A percentile compares a stretch with the other conserved stretches of the same genome.
These are phyloP conservation scores for Lophotriccus pileatus DNA, from an alignment of 2,797 vertebrate species.

Conservation along the genomic window DNA sequence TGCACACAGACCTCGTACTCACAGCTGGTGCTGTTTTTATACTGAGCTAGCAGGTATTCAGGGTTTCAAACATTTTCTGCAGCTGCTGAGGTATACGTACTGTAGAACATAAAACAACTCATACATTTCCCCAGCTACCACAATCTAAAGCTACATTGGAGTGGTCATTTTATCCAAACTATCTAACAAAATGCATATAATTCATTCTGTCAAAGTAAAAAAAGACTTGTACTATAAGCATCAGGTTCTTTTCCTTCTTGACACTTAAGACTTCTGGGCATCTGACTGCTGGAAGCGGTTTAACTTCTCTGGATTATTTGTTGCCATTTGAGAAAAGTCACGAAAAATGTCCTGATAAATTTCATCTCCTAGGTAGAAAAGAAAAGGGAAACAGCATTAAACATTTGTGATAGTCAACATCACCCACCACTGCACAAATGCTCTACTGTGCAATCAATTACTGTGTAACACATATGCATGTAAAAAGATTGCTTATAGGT, in stretches of 20 bases:
- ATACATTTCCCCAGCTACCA: slow-evolving; percentile 29
- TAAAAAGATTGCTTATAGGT: not conserved
- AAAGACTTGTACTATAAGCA: slow-evolving; percentile 38
- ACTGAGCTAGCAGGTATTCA: not conserved
- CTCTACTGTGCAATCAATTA: not conserved
- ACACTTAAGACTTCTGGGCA: slow-evolving; percentile 76
- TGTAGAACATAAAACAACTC: not conserved
- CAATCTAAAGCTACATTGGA: slow-evolving; percentile 19
- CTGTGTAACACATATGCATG: not conserved
- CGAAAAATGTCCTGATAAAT: slow-evolving; percentile 98
- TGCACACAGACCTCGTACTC: not conserved
- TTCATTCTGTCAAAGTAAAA: slow-evolving; percentile 33
- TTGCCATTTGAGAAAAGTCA: slow-evolving; percentile 98
- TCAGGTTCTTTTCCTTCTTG: slow-evolving; percentile 44
- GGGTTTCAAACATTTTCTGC: not conserved
- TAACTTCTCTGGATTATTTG: slow-evolving; percentile 94
- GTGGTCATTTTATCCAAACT: slow-evolving; percentile 31
- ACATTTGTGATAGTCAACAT: not conserved
- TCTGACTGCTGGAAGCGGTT: slow-evolving; percentile 90
- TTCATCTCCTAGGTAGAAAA: slow-evolving; percentile 87
- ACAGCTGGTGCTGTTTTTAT: not conserved
- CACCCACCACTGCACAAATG: not conserved
- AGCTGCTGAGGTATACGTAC: slow-evolving; percentile 42
- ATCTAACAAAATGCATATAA: slow-evolving; percentile 32
- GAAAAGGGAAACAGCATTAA: slow-evolving; percentile 36